Base-by-base conservation (phyloP, 2,797 vertebrate genomes). In the Artibeus lituratus region DNA sequence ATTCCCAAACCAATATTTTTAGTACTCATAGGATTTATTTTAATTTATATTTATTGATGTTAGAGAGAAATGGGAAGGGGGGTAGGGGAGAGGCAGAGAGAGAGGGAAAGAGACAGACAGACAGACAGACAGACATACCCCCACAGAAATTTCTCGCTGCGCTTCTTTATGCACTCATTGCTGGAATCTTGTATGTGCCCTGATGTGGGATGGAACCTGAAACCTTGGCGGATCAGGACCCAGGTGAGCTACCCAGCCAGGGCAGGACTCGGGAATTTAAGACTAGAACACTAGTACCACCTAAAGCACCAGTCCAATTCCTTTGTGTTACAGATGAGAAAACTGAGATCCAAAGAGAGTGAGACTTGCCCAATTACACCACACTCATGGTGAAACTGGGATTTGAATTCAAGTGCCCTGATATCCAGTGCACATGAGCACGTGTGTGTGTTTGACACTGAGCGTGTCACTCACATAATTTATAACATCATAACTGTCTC, bases 201-300 rank as follows among this genome's bases (percentile, higher is more conserved):
- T 65, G 59, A 65, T 29, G 29, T n/a, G 29, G 29, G 59, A 65
- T 65, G 14, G 29, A 65, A 65, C 59, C 59, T 65, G 59, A 5
- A 65, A 29, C 59, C 59, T 65, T 65, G 59, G 29, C 6, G 6
- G 29, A 65, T 32, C 29, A n/a, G 29, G 59, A 65, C 59, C 59
- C 59, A 65, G 4, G 3, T 65, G 29, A 65, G 59, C 29, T 65
- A 65, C 29, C 29, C 29, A n/a, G 59, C 29, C 59, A 65, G 59
- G 29, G 59, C 59, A 81, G 49, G 81, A 74, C 26, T 92, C 35
- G 51, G 21, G 76, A 87, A 93, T 59, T 96, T 91, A 89, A 93
- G 57, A 76, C 29, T 53, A 73, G 69, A 95, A 73, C 59, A 73
- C 18, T 44, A 91, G 76, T 29, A 62, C 67, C 21, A 95, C 21